phyloP scores from a whole-genome alignment of 2,888 invertebrate species.

The Sussaba pulchella region DNA sequence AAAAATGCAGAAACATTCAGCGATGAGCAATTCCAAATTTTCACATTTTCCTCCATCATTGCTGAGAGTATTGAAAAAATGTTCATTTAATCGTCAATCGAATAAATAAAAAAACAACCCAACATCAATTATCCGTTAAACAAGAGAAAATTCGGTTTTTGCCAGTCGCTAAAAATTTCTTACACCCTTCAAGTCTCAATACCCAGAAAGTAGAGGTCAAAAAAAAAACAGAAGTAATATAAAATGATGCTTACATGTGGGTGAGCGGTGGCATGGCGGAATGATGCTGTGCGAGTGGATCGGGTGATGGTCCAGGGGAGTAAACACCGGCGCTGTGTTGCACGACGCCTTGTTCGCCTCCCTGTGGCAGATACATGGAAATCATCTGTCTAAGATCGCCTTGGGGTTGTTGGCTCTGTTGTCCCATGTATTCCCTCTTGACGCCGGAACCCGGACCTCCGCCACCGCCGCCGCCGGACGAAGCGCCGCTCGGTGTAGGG shows the following conservation, averaged over 20 bases:
- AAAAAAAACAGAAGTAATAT: not conserved
- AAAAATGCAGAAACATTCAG: not conserved
- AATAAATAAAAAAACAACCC: not conserved
- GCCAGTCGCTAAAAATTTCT: not conserved
- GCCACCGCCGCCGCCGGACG: constrained; percentile 83
- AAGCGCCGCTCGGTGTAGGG: constrained; percentile 85
- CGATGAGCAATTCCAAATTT: constrained; percentile 10
- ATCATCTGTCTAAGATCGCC: constrained; percentile 90
- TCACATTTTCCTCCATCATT: not conserved
- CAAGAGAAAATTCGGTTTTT: not conserved
- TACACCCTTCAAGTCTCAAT: not conserved
- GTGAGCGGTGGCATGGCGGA: constrained; percentile 85
- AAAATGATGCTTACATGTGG: constrained; percentile 87
- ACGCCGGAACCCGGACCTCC: constrained; percentile 64
- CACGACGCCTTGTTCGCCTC: constrained; percentile 88
- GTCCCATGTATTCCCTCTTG: constrained; percentile 82
- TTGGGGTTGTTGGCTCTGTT: constrained; percentile 86
- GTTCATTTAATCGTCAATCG: too few species aligned
- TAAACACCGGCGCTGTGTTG: constrained; percentile 85
- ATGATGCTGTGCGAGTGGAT: constrained; percentile 85
- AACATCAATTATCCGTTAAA: not conserved
- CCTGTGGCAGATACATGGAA: constrained; percentile 90
- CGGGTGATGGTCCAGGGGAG: constrained; percentile 88
- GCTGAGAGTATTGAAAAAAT: too few species aligned
- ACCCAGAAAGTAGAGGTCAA: constrained; percentile 12